Percentiles rank a stretch among this genome's conserved stretches.
phyloP scores from a whole-genome alignment of 2,888 invertebrate species.

The Trissoscelio sp. region DNA sequence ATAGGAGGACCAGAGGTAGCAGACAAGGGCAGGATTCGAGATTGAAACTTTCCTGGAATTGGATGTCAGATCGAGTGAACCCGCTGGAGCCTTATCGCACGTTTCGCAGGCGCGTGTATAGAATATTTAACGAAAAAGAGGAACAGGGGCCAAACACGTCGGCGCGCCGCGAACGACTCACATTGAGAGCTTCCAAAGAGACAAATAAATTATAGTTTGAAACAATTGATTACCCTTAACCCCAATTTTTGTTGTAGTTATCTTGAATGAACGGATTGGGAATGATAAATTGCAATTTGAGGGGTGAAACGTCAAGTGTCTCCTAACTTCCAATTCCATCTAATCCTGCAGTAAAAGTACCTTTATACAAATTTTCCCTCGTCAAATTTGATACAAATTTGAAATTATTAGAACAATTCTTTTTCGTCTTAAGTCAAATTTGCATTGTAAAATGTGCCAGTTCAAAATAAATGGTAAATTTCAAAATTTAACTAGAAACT shows the following conservation, averaged over 20 bases:
- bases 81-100: constrained; percentile 75
- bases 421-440: no score
- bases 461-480: no score
- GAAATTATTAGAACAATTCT: no score
- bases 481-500: no score
- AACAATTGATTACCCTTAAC: constrained; percentile 67
- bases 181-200: constrained; percentile 36
- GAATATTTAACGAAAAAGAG: constrained; percentile 76
- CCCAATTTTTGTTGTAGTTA: constrained; percentile 59
- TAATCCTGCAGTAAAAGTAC: constrained; percentile 18
- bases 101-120: constrained; percentile 76
- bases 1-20: constrained; percentile 66
- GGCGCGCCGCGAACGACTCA: constrained; percentile 49
- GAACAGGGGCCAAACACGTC: constrained; percentile 57
- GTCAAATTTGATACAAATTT: not conserved
- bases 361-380: not conserved
- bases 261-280: constrained; percentile 49
- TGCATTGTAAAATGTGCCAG: no score
- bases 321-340: constrained; percentile 17
- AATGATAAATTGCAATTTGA: constrained; percentile 51
- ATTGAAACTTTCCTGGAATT: constrained; percentile 80
- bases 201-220: constrained; percentile 63
- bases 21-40: constrained; percentile 74
- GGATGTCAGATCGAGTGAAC: constrained; percentile 77
- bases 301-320: constrained; percentile 47